Base-by-base conservation (phyloP, 2,888 invertebrate genomes). In the Aphidius colemani region DNA sequence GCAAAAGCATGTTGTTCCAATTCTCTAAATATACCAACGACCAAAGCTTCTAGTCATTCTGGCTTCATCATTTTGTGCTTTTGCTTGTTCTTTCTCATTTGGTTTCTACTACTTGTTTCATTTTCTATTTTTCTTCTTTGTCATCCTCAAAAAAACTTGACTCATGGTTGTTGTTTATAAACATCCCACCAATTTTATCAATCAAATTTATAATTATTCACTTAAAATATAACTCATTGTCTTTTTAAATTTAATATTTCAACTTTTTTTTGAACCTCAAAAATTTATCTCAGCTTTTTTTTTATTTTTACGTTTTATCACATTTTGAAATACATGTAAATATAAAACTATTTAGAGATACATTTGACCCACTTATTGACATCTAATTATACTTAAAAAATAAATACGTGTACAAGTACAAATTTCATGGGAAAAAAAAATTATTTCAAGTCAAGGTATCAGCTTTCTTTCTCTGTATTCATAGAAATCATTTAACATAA, bases 131-230 rank as follows among this genome's bases (percentile, higher is more conserved):
- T 30, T 45, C 56, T 8, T 13, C 8, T 6, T 30, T 30, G 13
- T 56, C 48, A 57, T 70, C 71, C 71, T 69, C 71, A 66, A 64
- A 72, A 75, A 75, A 74, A 79, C 76, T 78, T 78, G 77, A 79
- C 78, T 79, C 76, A 75, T 74, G 74, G 75, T 73, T 72, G 74
- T 69, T 53, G 71, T 79, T 79, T 78, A 79, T 78, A 79, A 79
- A 79, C 78, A 78, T 72, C 65, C 66, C 67, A 72, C 63, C 67
- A 67, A 67, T 59, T 68, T 66, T 65, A 63, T 60, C 56, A 39
- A 45, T 44, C 30, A 18, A 45, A 7, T 45, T 44, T 43, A 11
- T 6, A 30, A 13, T 18, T 2, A 18, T 2, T 18, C 13, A 18
- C 2, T 18, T 18, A 18, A 18, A 18, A 18, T 18, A 18, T 18